A percentile compares a stretch with the other conserved stretches of the same genome.
Conservation (phyloP, 2,113 vertebrate species). For the Bungarus multicinctus region DNA sequence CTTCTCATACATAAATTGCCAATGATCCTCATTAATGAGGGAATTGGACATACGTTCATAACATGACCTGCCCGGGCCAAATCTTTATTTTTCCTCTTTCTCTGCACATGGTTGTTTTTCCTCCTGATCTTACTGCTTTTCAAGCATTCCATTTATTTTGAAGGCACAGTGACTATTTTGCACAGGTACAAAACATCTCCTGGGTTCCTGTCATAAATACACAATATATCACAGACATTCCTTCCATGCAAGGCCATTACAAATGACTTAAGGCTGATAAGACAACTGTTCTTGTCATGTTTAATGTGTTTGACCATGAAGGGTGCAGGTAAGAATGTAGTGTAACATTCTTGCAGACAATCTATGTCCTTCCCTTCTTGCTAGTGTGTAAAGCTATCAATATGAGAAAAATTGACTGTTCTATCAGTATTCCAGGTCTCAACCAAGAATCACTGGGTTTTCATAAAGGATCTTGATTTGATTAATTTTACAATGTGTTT, state of each 20-base stretch:
- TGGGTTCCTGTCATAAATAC: not conserved
- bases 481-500: not conserved
- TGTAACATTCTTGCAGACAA: slow-evolving; percentile 19
- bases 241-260: slow-evolving; percentile 26
- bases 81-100: not conserved
- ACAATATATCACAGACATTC: slow-evolving; percentile 7
- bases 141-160: slow-evolving; percentile 22
- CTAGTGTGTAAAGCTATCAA: not conserved
- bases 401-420: not conserved
- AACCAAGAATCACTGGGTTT: not conserved
- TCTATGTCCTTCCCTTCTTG: not conserved
- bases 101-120: not conserved
- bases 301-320: slow-evolving; percentile 32
- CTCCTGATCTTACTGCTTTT: slow-evolving; percentile 11
- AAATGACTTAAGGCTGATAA: slow-evolving; percentile 35
- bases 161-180: not conserved
- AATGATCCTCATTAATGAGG: not conserved
- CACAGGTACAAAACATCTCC: not conserved
- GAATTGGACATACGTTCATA: not conserved
- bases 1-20: not conserved
- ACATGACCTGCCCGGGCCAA: not conserved
- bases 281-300: slow-evolving; percentile 22
- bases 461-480: not conserved
- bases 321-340: not conserved
- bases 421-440: not conserved